These are phyloP conservation scores for Archips xylosteana DNA, from an alignment of 2,888 invertebrate genomes.

Conservation along the genomic window DNA sequence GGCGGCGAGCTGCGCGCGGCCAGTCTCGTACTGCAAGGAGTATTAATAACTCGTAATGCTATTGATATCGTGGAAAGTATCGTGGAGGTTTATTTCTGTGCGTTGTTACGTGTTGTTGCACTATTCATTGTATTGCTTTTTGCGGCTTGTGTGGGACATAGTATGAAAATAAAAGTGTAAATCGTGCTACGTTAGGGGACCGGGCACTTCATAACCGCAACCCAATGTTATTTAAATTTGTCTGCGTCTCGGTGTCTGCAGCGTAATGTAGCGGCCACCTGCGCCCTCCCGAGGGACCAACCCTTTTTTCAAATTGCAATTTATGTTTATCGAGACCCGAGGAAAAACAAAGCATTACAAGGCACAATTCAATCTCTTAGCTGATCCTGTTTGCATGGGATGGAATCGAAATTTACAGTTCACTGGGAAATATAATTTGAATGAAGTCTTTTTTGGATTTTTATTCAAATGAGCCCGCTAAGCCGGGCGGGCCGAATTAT, in stretches of 20 bases:
- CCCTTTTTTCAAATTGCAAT: slow-evolving; percentile 59
- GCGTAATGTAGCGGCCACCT: slow-evolving; percentile 23
- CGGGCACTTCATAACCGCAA: slow-evolving; percentile 17
- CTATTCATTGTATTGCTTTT: not conserved
- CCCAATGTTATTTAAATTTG: slow-evolving; percentile 34
- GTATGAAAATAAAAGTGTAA: slow-evolving; percentile 5
- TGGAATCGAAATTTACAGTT: slow-evolving; percentile 27
- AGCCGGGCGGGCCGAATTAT: not conserved
- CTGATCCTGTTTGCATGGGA: slow-evolving; percentile 20
- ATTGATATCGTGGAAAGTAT: slow-evolving; percentile 47
- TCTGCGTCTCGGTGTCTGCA: slow-evolving; percentile 10
- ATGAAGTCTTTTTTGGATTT: slow-evolving; percentile 18
- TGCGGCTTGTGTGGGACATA: not conserved
- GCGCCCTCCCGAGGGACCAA: slow-evolving; percentile 35
- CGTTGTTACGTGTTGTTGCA: not conserved
- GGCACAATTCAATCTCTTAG: slow-evolving; percentile 35
- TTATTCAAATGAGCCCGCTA: slow-evolving; percentile 23
- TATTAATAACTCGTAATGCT: slow-evolving; percentile 63
- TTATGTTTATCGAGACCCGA: slow-evolving; percentile 39
- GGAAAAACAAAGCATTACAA: slow-evolving; percentile 33
- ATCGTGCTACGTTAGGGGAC: slow-evolving; percentile 5
- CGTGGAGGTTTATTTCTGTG: slow-evolving; percentile 9
- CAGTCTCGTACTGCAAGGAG: slow-evolving; percentile 70
- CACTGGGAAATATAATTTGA: slow-evolving; percentile 25
- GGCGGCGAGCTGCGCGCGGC: slow-evolving; percentile 54